Evolutionary conservation across 2,888 invertebrate species (phyloP).

Genomic region (Chymomyza fuscimana): DNA sequence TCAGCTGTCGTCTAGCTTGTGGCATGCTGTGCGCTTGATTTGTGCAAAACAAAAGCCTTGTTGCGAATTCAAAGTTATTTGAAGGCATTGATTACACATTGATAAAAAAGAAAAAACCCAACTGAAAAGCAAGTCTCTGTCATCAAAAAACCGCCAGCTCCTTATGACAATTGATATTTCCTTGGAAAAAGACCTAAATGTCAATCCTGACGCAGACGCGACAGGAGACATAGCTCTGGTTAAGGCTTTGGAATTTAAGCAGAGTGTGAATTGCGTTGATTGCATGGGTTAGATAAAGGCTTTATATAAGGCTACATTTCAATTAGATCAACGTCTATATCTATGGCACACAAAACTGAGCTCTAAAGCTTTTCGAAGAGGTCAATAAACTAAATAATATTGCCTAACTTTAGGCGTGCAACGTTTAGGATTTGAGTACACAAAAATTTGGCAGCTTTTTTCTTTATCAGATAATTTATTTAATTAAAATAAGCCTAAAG

Average conservation of each 20-base stretch:
- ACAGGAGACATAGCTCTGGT: background rate
- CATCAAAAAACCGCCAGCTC: slow-evolving; percentile 27
- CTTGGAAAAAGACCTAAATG: background rate
- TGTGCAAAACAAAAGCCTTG: slow-evolving; percentile 63
- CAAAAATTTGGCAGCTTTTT: background rate
- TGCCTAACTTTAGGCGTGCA: background rate
- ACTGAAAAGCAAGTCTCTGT: slow-evolving; percentile 16
- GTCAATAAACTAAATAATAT: background rate
- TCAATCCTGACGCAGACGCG: background rate
- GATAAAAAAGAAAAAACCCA: slow-evolving; percentile 33
- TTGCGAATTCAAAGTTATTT: slow-evolving; percentile 62
- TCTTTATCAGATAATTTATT: background rate
- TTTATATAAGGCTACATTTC: background rate
- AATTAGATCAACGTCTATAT: background rate
- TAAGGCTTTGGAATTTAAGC: background rate
- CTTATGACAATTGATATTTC: slow-evolving; percentile 56
- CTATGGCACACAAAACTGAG: background rate
- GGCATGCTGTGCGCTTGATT: slow-evolving; percentile 38
- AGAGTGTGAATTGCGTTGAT: background rate
- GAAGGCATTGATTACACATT: slow-evolving; percentile 67
- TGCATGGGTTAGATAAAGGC: background rate
- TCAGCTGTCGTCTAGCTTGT: background rate
- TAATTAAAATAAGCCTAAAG: too few relatives aligned
- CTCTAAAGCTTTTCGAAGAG: background rate
- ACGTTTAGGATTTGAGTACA: background rate